These are phyloP conservation scores for Lasioglossum leucozonium DNA, from an alignment of 2,888 invertebrate genomes.

Conservation along the genomic window DNA sequence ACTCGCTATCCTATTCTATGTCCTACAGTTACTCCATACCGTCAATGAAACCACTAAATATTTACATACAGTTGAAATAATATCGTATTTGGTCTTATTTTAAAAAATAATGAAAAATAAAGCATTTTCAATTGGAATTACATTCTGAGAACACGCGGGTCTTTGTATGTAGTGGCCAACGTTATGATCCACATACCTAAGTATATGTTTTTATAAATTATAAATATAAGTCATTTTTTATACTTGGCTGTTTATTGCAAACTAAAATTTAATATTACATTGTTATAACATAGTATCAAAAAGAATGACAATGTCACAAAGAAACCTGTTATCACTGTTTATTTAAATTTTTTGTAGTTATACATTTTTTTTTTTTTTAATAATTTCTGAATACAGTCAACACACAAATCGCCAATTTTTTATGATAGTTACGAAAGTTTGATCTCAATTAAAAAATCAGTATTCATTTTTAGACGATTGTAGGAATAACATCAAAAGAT, in stretches of 20 bases:
- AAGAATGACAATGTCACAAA: slow-evolving; percentile 35
- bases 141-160: too few species aligned
- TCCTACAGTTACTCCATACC: too few species aligned
- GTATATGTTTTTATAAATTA: background rate
- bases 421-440: slow-evolving; percentile 59
- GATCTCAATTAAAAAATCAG: slow-evolving; percentile 53
- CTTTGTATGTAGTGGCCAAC: background rate
- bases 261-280: slow-evolving; percentile 18
- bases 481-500: slow-evolving; percentile 48
- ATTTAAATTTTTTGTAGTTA: slow-evolving; percentile 39
- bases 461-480: slow-evolving; percentile 31
- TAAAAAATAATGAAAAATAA: too few species aligned
- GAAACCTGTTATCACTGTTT: slow-evolving; percentile 50
- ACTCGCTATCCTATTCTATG: too few species aligned
- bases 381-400: slow-evolving; percentile 38
- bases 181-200: background rate
- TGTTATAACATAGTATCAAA: slow-evolving; percentile 19
- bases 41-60: too few species aligned
- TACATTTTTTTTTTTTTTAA: slow-evolving; percentile 30
- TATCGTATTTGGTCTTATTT: too few species aligned
- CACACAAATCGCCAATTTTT: slow-evolving; percentile 23
- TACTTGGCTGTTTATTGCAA: background rate
- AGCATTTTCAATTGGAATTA: too few species aligned
- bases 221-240: background rate
- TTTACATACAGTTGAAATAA: too few species aligned